These are phyloP conservation scores for Orientallactaga sibirica DNA, from an alignment of 2,797 vertebrate species.

Conservation along the genomic window DNA sequence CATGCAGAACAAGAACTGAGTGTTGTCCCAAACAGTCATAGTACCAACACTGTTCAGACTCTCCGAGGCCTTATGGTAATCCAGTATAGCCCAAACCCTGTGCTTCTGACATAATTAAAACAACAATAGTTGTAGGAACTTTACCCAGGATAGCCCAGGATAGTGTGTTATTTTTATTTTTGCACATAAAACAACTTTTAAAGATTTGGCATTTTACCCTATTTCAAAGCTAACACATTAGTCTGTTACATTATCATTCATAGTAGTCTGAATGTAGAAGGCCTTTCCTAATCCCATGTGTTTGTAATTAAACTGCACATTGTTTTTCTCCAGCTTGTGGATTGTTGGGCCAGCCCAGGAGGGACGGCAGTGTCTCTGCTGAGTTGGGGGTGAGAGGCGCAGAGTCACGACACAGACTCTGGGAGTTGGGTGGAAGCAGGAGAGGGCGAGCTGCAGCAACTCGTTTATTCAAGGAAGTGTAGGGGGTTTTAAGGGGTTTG, in stretches of 20 bases:
- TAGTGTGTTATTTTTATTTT: neutral
- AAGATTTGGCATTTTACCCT: neutral
- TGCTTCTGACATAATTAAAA: constrained; percentile 1
- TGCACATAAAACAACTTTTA: neutral
- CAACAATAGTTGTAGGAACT: neutral
- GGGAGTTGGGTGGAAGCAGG: too few species aligned
- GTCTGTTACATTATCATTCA: neutral
- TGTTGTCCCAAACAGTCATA: neutral
- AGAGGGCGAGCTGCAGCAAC: too few species aligned
- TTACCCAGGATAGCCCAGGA: neutral
- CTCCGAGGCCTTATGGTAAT: neutral
- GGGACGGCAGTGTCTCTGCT: too few species aligned
- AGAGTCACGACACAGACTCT: too few species aligned
- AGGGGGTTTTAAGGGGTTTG: too few species aligned
- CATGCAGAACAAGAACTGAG: neutral
- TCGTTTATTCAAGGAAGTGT: too few species aligned
- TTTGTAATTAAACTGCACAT: neutral
- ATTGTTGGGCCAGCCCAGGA: too few species aligned
- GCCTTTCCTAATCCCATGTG: too few species aligned
- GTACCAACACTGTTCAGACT: neutral
- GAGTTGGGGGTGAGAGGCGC: too few species aligned
- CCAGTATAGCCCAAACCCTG: neutral
- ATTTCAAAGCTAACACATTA: neutral
- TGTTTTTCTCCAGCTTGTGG: too few species aligned
- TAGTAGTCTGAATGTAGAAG: neutral